phyloP scores from a whole-genome alignment of 1,140 invertebrate species.

The Acromyrmex echinatior region DNA sequence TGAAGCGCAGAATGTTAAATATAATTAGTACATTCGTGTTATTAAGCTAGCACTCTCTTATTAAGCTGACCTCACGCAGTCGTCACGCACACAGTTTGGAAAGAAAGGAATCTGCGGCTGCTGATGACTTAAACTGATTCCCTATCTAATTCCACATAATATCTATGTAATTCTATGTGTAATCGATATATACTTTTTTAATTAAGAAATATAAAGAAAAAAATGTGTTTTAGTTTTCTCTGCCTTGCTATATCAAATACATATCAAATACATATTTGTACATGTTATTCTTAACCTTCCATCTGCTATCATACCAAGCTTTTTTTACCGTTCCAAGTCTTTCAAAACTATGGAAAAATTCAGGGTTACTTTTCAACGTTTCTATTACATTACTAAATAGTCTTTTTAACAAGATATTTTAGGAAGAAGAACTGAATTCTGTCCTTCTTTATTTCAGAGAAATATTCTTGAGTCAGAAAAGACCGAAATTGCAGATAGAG shows the following conservation, averaged over 20 bases:
- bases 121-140: neutral
- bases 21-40: conserved; percentile 17
- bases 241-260: neutral
- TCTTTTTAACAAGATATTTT: no score
- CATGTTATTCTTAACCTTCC: neutral
- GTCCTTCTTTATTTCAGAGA: no score
- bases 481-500: no score
- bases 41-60: conserved; percentile 10
- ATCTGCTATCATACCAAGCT: no score
- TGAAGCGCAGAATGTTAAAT: conserved; percentile 23
- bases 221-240: neutral
- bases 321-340: neutral
- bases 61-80: conserved; percentile 4
- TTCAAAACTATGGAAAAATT: no score
- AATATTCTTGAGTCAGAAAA: no score
- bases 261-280: neutral
- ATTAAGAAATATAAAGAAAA: neutral
- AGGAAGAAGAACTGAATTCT: no score
- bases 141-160: neutral
- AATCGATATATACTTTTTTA: neutral
- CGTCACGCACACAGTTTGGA: neutral
- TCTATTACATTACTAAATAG: no score
- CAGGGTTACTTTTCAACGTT: no score
- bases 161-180: neutral
- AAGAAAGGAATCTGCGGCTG: neutral